A percentile compares a stretch with the other conserved stretches of the same genome.
phyloP scores from a whole-genome alignment of 1,140 invertebrate species.

The Saccostrea echinata region DNA sequence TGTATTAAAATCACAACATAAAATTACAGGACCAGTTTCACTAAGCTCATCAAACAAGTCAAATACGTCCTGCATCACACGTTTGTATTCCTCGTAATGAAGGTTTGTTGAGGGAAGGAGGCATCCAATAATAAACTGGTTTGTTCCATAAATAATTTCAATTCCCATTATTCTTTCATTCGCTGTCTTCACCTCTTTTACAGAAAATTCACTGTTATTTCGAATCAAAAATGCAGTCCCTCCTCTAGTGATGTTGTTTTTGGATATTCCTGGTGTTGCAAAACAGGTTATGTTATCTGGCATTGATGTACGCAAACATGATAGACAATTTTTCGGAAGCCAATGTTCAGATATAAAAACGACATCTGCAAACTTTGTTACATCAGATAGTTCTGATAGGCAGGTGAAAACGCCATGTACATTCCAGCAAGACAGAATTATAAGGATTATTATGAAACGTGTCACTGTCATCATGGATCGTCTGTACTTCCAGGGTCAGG shows the following conservation, averaged over 20 bases:
- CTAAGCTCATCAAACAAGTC: too few species aligned
- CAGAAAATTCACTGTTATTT: not conserved
- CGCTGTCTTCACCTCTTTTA: not conserved
- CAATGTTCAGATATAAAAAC: too few species aligned
- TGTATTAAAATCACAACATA: too few species aligned
- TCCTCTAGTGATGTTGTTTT: not conserved
- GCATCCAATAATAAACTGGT: not conserved
- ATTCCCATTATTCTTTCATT: not conserved
- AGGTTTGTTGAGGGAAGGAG: not conserved
- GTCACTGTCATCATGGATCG: not conserved
- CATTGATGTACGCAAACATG: too few species aligned
- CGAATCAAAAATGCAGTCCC: not conserved
- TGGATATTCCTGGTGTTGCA: too few species aligned
- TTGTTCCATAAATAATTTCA: not conserved
- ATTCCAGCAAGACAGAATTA: not conserved
- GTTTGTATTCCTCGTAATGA: not conserved
- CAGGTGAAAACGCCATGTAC: not conserved
- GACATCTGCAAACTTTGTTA: too few species aligned
- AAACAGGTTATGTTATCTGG: too few species aligned
- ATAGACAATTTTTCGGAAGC: too few species aligned
- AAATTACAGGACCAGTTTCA: too few species aligned
- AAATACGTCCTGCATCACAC: too few species aligned
- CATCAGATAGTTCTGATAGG: not conserved
- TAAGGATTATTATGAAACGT: not conserved
- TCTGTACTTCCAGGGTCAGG: not conserved